These are phyloP conservation scores for Acipenser oxyrinchus DNA, from an alignment of 2,797 vertebrate species.

Conservation along the genomic window DNA sequence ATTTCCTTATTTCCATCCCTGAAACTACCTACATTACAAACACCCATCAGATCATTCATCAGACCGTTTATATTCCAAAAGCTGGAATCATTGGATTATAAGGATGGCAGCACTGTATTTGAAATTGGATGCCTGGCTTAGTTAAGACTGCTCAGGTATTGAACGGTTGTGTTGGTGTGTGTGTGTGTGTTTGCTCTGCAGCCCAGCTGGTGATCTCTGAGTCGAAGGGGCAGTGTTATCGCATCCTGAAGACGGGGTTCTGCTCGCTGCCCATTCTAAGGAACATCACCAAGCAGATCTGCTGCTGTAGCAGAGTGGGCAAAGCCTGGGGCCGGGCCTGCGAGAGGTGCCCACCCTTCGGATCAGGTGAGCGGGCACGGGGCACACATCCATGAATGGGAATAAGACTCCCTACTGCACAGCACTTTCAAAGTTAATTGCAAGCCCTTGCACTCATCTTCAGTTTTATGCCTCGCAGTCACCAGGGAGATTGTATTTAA, in stretches of 20 bases:
- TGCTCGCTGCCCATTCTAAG: slow-evolving; percentile 80
- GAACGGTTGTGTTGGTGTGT: background rate
- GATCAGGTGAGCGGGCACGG: slow-evolving; percentile 66
- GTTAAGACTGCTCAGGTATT: no score
- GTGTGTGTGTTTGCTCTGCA: slow-evolving; percentile 34
- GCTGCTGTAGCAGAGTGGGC: slow-evolving; percentile 94
- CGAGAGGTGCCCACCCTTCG: slow-evolving; percentile 74
- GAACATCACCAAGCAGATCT: slow-evolving; percentile 93
- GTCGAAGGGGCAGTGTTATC: slow-evolving; percentile 81
- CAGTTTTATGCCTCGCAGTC: no score
- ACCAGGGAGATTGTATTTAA: no score
- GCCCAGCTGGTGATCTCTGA: slow-evolving; percentile 76
- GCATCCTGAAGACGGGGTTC: slow-evolving; percentile 52
- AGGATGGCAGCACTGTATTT: background rate
- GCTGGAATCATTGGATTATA: background rate
- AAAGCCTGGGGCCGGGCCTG: slow-evolving; percentile 85
- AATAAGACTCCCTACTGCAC: background rate
- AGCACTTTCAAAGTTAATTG: no score
- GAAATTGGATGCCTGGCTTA: no score
- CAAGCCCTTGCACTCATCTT: no score
- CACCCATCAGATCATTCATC: no score
- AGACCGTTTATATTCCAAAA: background rate
- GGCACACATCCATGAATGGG: background rate
- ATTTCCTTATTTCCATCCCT: no score
- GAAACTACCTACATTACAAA: no score